Evolutionary conservation across 1,140 invertebrate species (phyloP), one percentile per base, ranked within the genome.

Genomic region (Steinernema feltiae): DNA sequence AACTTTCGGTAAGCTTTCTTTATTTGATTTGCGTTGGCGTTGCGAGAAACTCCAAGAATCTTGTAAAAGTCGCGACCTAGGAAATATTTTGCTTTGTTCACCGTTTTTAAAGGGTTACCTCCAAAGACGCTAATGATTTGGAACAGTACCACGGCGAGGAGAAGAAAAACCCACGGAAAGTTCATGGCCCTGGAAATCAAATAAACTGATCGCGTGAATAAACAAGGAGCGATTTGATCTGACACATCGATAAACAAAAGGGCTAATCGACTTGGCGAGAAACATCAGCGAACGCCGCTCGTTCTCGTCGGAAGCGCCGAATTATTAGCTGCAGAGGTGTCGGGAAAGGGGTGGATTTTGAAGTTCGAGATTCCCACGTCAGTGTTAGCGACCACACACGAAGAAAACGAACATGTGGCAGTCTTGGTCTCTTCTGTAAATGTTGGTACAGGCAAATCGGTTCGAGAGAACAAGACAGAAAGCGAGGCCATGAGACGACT

Each of bases 1-100:
- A 95, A 87, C 82, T 91, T 75, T 82, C 97, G 90, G 86, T 98
- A 99, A 1, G 95, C 95, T 89, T 98, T 97, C 88, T 99, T 99
- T 48, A 99, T 94, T 88, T 97, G 92, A 89, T 98, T 94, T 69
- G 91, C 91, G 82, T 89, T 93, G 24, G 97, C 96, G 86, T 90
- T 91, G 87, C 90, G 91, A 24, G 91, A 88, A 78, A 98, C 90
- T 82, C 92, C 92, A 35, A 99, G 89, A 85, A 99, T 98, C 83
- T 91, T 90, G 89, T 99, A 99, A 89, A 98, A 99, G 88, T 99
- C 95, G 86, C 95, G 29, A n/a, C 82, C 82, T 63, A 63, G 12
- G 53, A 63, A 27, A 27, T 15, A 27, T n/a, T 17, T 27, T 15
- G 7, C 53, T 46, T 46, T 12, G 41, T n/a, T 46, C 41, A 7